Conservation (phyloP, 2,888 invertebrate species). For the Amphipoea oculea region DNA sequence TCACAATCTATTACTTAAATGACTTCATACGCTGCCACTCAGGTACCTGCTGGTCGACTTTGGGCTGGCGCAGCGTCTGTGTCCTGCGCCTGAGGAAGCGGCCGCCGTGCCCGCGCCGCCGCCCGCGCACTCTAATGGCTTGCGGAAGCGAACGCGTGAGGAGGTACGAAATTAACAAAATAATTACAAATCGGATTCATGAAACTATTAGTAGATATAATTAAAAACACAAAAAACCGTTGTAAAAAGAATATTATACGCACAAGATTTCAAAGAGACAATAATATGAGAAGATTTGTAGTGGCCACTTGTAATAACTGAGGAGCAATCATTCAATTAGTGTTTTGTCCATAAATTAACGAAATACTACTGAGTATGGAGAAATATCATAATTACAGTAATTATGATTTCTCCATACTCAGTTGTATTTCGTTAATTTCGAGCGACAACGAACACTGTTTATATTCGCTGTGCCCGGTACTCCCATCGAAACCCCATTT, state of each 20-base stretch:
- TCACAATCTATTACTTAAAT: background rate
- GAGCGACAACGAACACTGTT: no score
- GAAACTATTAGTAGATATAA: background rate
- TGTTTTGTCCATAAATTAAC: no score
- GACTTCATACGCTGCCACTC: conserved; percentile 6
- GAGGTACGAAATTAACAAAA: conserved; percentile 64
- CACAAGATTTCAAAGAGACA: background rate
- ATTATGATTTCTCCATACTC: no score
- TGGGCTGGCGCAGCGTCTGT: conserved; percentile 94
- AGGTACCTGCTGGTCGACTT: conserved; percentile 96
- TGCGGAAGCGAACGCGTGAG: conserved; percentile 75
- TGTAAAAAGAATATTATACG: background rate
- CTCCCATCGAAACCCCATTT: no score
- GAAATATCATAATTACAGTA: no score
- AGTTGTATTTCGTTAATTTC: no score
- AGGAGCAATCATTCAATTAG: no score
- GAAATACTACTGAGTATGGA: no score
- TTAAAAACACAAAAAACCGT: no score
- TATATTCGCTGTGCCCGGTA: no score
- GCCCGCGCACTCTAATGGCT: conserved; percentile 60
- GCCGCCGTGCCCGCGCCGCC: conserved; percentile 89
- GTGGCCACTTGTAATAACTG: background rate
- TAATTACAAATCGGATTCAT: background rate
- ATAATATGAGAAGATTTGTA: background rate
- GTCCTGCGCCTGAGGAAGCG: conserved; percentile 65